Base-by-base conservation (phyloP, 2,113 vertebrate genomes). In the Mystacornis crossleyi region DNA sequence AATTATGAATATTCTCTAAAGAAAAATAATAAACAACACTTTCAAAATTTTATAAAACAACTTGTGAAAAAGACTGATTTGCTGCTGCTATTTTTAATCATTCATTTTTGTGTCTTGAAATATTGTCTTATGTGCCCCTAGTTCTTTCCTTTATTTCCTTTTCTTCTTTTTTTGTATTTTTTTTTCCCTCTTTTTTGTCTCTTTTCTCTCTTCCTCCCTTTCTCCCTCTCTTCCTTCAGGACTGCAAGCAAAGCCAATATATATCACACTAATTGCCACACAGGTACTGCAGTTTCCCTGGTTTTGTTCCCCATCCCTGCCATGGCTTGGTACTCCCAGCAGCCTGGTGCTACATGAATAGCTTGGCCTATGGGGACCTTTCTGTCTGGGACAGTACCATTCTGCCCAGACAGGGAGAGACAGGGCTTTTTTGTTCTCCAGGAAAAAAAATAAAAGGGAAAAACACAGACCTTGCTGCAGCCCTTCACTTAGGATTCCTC, bases 311-410 rank as follows among this genome's bases (percentile, higher is more conserved):
- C 65, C 4, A 4, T 74, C 70, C 19, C 69, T 87, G 57, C 58
- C 55, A 55, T 86, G 85, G 86, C 64, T 71, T 65, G 81, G 97
- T 83, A 67, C 94, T 88, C 94, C 81, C 93, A 38, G 91, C 95
- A 70, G 87, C 51, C 62, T 54, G 51, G 91, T 85, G 90, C 71
- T 81, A 21, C 95, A 40, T 50, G 91, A 97, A 82, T 95, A 77
- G 87, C 82, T 95, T 98, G 97, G 96, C 98, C 94, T 93, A 23
- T 26, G 89, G 92, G 92, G 97, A 97, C 96, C 95, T 97, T 96
- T 97, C 92, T 93, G 98, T 98, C 98, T 98, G 96, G 97, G 98
- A 93, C 97, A 96, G 93, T 97, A 98, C 98, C 98, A 98, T 98
- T 98, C 88, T 11, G 9, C 71, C 94, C 95, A 98, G 98, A 98